phyloP scores from a whole-genome alignment of 2,797 vertebrate genomes.

The Danio choprae region DNA sequence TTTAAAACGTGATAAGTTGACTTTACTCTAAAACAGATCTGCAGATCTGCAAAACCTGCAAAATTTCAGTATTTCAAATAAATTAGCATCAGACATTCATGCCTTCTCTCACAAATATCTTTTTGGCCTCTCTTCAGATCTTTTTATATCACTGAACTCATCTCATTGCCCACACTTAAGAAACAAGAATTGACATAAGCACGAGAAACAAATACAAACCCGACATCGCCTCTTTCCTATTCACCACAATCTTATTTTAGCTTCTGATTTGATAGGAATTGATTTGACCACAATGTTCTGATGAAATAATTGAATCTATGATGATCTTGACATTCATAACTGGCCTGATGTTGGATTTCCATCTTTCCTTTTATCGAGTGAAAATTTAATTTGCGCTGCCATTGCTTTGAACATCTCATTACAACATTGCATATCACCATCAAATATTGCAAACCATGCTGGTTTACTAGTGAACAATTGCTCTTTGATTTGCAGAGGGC shows the following conservation, averaged over 20 bases:
- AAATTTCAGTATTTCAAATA: not conserved
- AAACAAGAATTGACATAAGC: not conserved
- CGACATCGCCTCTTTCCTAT: not conserved
- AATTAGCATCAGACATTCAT: conserved; percentile 1
- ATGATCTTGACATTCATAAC: conserved; percentile 39
- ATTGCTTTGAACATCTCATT: conserved; percentile 42
- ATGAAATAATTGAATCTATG: conserved; percentile 23
- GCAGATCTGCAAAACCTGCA: not conserved
- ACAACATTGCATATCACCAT: conserved; percentile 20
- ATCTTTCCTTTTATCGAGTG: not conserved
- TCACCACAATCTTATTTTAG: not conserved
- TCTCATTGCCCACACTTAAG: conserved; percentile 8
- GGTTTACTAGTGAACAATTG: conserved; percentile 5
- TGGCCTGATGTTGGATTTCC: conserved; percentile 32
- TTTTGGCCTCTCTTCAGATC: conserved; percentile 25
- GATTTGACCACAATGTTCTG: conserved; percentile 27
- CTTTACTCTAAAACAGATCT: no score
- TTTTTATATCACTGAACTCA: conserved; percentile 10
- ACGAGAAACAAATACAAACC: not conserved
- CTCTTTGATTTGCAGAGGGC: conserved; percentile 19
- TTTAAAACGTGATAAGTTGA: no score
- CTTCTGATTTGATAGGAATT: conserved; percentile 17
- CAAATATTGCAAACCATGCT: conserved; percentile 25
- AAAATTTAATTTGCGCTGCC: conserved; percentile 35
- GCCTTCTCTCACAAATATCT: conserved; percentile 3